Percentiles rank a stretch among this genome's conserved stretches.
Conservation (phyloP, 2,888 invertebrate species). For the Helobdella robusta region DNA sequence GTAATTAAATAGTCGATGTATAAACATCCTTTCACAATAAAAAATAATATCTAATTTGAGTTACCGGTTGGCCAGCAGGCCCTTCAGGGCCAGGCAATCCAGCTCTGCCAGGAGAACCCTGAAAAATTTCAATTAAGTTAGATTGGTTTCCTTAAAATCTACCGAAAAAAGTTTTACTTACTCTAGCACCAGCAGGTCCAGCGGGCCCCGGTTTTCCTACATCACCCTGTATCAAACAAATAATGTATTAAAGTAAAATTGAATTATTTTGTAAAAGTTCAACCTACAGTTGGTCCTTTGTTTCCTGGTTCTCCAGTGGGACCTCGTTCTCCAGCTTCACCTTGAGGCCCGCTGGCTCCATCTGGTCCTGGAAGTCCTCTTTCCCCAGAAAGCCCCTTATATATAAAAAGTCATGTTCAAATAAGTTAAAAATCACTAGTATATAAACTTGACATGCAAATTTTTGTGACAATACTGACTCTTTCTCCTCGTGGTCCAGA, state of each 20-base stretch:
- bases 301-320: constrained; percentile 30
- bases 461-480: constrained; percentile 23
- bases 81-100: constrained; percentile 44
- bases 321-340: constrained; percentile 31
- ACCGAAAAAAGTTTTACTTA: not conserved
- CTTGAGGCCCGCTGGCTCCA: constrained; percentile 31
- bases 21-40: not conserved
- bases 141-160: not conserved
- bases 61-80: constrained; percentile 27
- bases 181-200: constrained; percentile 32
- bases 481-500: constrained; percentile 31
- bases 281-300: constrained; percentile 31
- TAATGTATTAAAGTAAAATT: not conserved
- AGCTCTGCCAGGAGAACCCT: constrained; percentile 28
- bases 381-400: constrained; percentile 29
- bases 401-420: not conserved
- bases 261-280: not conserved
- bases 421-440: not conserved
- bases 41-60: no score
- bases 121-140: not conserved
- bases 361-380: constrained; percentile 30
- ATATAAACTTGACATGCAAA: not conserved
- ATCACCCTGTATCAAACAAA: constrained; percentile 29
- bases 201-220: constrained; percentile 28
- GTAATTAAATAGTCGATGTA: not conserved